A percentile compares a stretch with the other conserved stretches of the same genome.
Conservation (phyloP, 1,140 invertebrate species). For the Diprion similis region DNA sequence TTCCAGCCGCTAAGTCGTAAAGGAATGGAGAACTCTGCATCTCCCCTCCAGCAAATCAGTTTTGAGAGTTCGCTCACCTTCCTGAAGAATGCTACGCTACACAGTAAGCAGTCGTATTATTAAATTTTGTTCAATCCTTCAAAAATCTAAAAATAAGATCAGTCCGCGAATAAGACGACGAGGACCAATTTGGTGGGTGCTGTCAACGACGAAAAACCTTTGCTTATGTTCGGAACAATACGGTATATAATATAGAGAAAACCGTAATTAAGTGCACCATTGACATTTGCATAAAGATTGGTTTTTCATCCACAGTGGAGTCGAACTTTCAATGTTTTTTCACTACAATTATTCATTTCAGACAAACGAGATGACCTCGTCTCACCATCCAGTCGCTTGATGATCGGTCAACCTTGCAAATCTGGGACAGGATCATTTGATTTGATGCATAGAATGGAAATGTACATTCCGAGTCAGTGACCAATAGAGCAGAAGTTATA, state of each 20-base stretch:
- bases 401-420: slow-evolving; percentile 83
- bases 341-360: slow-evolving; percentile 42
- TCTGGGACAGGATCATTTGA: slow-evolving; percentile 87
- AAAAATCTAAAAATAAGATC: not conserved
- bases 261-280: no score
- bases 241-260: no score
- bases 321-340: slow-evolving; percentile 19
- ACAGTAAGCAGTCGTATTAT: slow-evolving; percentile 56
- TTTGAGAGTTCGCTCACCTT: slow-evolving; percentile 94
- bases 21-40: slow-evolving; percentile 87
- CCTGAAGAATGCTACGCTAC: slow-evolving; percentile 81
- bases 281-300: no score
- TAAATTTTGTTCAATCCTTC: slow-evolving; percentile 12
- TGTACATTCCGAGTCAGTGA: not conserved
- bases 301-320: not conserved
- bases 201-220: no score
- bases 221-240: no score
- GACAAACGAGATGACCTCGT: slow-evolving; percentile 76
- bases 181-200: no score
- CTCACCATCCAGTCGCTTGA: slow-evolving; percentile 89
- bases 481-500: not conserved
- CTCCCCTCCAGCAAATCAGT: slow-evolving; percentile 97
- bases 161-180: no score
- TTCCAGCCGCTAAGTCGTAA: slow-evolving; percentile 90
- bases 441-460: slow-evolving; percentile 38